These are phyloP conservation scores for Meganola albula DNA, from an alignment of 2,888 invertebrate genomes.

Conservation along the genomic window DNA sequence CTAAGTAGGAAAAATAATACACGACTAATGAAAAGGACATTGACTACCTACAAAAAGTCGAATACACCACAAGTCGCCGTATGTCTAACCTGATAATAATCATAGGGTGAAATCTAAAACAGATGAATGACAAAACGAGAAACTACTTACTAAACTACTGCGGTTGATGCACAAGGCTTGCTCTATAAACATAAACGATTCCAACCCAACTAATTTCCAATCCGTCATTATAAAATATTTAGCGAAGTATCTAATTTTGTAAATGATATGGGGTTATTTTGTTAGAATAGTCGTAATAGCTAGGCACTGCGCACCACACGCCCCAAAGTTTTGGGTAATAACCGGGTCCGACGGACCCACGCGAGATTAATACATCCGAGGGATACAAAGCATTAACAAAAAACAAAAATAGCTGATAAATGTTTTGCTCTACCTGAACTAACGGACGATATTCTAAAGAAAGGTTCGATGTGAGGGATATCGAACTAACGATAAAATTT, in stretches of 20 bases:
- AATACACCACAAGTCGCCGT: no score
- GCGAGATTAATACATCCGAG: slow-evolving; percentile 73
- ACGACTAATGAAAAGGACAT: no score
- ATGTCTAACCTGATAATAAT: slow-evolving; percentile 61
- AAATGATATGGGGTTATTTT: slow-evolving; percentile 71
- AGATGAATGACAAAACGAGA: slow-evolving; percentile 38
- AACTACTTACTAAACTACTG: slow-evolving; percentile 32
- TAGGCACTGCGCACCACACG: slow-evolving; percentile 72
- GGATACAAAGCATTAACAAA: slow-evolving; percentile 67
- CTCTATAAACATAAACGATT: slow-evolving; percentile 52
- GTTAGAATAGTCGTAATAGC: slow-evolving; percentile 73
- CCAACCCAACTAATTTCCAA: slow-evolving; percentile 54
- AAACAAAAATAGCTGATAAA: slow-evolving; percentile 72
- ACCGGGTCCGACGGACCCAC: slow-evolving; percentile 66
- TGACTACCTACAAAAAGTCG: no score
- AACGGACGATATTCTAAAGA: slow-evolving; percentile 40
- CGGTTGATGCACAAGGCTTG: slow-evolving; percentile 38
- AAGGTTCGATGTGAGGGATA: slow-evolving; percentile 39
- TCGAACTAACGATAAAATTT: slow-evolving; percentile 62
- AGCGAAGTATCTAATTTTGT: slow-evolving; percentile 73
- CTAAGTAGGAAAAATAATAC: no score
- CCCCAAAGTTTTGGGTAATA: slow-evolving; percentile 73
- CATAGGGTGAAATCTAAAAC: slow-evolving; percentile 27
- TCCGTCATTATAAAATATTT: slow-evolving; percentile 75
- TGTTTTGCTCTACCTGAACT: slow-evolving; percentile 62